These are phyloP conservation scores for Otus sunia DNA, from an alignment of 2,113 vertebrate genomes.

Conservation along the genomic window DNA sequence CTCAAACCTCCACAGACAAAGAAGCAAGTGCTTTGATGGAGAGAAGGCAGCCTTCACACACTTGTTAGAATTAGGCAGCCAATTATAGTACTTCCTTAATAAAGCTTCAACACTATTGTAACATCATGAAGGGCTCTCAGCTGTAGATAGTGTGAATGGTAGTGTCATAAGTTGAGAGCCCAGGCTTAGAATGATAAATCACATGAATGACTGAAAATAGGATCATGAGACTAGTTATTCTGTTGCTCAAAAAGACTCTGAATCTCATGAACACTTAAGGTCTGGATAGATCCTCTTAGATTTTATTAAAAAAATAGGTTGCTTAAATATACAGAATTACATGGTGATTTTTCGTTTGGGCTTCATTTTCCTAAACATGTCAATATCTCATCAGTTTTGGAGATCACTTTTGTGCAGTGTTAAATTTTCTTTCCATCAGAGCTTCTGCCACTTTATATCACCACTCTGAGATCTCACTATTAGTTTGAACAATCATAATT, in stretches of 20 bases:
- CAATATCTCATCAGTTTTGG: not conserved
- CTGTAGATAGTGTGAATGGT: not conserved
- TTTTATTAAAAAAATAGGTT: not conserved
- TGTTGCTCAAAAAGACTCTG: not conserved
- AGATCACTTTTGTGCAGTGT: not conserved
- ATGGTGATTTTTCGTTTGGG: not conserved
- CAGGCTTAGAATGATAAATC: not conserved
- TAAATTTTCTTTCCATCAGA: not conserved
- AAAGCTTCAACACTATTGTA: not conserved
- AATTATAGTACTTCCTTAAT: not conserved
- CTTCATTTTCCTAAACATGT: not conserved
- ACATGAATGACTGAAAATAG: not conserved
- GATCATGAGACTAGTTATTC: not conserved
- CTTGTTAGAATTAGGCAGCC: not conserved
- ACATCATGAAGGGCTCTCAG: not conserved
- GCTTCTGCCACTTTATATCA: not conserved
- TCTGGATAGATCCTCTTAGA: not conserved
- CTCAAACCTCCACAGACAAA: not conserved
- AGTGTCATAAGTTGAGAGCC: conserved; percentile 1
- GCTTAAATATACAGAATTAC: not conserved
- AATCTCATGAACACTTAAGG: not conserved
- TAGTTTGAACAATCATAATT: not conserved
- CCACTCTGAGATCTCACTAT: not conserved
- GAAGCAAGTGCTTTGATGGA: not conserved
- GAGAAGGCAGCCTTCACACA: not conserved